phyloP scores from a whole-genome alignment of 1,140 invertebrate genomes.

The Drosophila seguyi region DNA sequence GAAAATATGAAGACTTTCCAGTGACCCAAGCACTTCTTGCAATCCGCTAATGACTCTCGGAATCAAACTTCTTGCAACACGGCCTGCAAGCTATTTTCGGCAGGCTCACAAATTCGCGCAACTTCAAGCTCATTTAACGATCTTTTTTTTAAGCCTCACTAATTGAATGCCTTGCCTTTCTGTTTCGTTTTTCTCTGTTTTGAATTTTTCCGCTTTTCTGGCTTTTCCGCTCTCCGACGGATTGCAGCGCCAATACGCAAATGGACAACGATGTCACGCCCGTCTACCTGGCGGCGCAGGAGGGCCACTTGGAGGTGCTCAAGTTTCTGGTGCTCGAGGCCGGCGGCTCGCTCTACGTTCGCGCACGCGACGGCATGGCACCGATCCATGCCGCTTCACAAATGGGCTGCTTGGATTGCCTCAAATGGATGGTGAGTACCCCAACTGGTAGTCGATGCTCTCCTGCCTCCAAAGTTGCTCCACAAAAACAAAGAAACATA shows the following conservation, averaged over 20 bases:
- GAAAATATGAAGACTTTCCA: slow-evolving; percentile 18
- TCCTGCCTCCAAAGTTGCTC: slow-evolving; percentile 3
- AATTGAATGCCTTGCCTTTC: slow-evolving; percentile 23
- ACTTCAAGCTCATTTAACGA: slow-evolving; percentile 43
- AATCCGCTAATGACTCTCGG: slow-evolving; percentile 5
- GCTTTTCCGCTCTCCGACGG: slow-evolving; percentile 2
- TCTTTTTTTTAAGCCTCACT: not conserved
- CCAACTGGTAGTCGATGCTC: not conserved
- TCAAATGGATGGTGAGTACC: slow-evolving; percentile 94
- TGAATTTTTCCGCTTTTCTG: slow-evolving; percentile 4
- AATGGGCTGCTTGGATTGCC: slow-evolving; percentile 93
- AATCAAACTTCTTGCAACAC: not conserved
- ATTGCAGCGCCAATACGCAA: slow-evolving; percentile 91
- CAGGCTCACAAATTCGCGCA: slow-evolving; percentile 21
- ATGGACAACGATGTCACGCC: slow-evolving; percentile 96
- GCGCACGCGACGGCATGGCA: slow-evolving; percentile 95
- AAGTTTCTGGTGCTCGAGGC: slow-evolving; percentile 93
- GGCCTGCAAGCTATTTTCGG: slow-evolving; percentile 6
- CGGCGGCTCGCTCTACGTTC: slow-evolving; percentile 89
- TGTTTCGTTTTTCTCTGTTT: not conserved
- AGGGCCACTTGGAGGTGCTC: slow-evolving; percentile 93
- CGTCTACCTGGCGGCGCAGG: slow-evolving; percentile 95
- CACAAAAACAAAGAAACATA: no score
- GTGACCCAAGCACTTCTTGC: slow-evolving; percentile 16
- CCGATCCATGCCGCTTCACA: slow-evolving; percentile 94